Evolutionary conservation across 2,888 invertebrate genomes (phyloP), one percentile per base, ranked within the genome.

Genomic region (Macaria notata): DNA sequence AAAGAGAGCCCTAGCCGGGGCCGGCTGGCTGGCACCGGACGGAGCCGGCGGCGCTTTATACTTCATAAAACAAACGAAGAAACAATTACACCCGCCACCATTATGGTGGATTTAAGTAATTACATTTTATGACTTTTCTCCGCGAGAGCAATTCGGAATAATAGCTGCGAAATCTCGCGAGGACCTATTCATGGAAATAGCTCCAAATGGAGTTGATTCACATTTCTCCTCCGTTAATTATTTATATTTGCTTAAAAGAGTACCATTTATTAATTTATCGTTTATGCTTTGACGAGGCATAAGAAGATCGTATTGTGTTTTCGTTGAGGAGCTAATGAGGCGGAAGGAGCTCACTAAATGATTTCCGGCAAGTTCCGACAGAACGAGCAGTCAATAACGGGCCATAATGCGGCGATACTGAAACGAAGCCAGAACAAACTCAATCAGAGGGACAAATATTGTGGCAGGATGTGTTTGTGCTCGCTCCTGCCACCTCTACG

Each of bases 1-100:
- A 61, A 60, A 63, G 62, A 65, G 68, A 68, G 63, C 68, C 62
- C 59, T 47, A 66, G 65, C 68, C 61, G 49, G 61, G 19, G 19
- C 19, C 19, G 19, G 19, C 19, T 19, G 19, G 19, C 19, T 19
- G 19, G 19, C 19, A 19, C 19, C 19, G 19, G 19, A 19, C 19
- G 19, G 19, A 19, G 19, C 19, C 19, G 19, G 19, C 19, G 19
- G 19, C 19, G 19, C 19, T 19, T 19, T 19, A 19, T 19, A 19
- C 19, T 19, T 19, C 7, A 59, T 62, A 49, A 62, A 57, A 58
- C 51, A 59, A 64, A 59, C 51, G 59, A 19, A 49, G 54, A 61
- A 54, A 63, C 59, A 59, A 61, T 66, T 65, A 63, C 51, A 42
- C 39, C n/a, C 49, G 43, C 55, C 44, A 50, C 48, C 54, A 49